Evolutionary conservation across 2,888 invertebrate genomes (phyloP).

Genomic region (Netelia melanura): DNA sequence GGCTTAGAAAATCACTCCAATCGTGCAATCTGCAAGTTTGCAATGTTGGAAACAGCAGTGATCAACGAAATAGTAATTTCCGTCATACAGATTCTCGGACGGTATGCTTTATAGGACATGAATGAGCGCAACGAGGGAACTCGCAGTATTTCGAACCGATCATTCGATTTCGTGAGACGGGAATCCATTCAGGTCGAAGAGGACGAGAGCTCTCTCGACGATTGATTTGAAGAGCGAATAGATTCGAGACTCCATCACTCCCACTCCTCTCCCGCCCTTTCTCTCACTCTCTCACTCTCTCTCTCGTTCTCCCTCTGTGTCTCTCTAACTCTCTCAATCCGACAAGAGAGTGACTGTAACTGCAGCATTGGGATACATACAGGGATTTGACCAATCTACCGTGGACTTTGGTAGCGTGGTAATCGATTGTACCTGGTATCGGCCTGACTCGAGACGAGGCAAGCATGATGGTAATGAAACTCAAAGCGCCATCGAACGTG

Average conservation of each 20-base stretch:
- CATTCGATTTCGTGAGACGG: slow-evolving; percentile 59
- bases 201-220: slow-evolving; percentile 31
- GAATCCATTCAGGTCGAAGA: slow-evolving; percentile 42
- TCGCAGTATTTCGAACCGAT: slow-evolving; percentile 51
- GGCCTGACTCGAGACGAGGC: slow-evolving; percentile 33
- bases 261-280: background rate
- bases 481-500: slow-evolving; percentile 26
- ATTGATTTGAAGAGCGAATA: slow-evolving; percentile 56
- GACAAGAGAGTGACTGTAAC: slow-evolving; percentile 25
- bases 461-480: slow-evolving; percentile 27
- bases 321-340: slow-evolving; percentile 16
- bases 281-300: background rate
- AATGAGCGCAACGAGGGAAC: slow-evolving; percentile 28
- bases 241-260: slow-evolving; percentile 28
- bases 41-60: slow-evolving; percentile 35
- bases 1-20: slow-evolving; percentile 26
- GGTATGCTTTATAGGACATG: slow-evolving; percentile 21
- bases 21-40: slow-evolving; percentile 35
- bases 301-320: background rate
- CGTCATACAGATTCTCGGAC: slow-evolving; percentile 36
- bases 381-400: slow-evolving; percentile 58
- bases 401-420: slow-evolving; percentile 31
- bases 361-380: slow-evolving; percentile 19
- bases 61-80: slow-evolving; percentile 58
- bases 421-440: slow-evolving; percentile 55